These are phyloP conservation scores for Alethe diademata DNA, from an alignment of 2,113 vertebrate species.

Conservation along the genomic window DNA sequence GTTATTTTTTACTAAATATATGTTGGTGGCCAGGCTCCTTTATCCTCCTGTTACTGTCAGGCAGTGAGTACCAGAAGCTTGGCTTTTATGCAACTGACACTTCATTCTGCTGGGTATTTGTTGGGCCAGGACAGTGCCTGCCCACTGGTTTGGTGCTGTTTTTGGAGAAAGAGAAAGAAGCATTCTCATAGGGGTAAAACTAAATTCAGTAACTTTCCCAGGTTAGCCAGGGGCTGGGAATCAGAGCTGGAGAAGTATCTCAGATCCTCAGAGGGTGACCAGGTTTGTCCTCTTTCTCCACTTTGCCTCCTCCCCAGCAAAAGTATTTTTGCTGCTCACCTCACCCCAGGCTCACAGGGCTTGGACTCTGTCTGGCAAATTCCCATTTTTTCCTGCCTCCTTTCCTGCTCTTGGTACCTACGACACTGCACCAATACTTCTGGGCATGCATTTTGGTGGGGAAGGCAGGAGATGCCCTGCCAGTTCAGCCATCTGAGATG, in stretches of 20 bases:
- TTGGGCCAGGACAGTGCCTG: not conserved
- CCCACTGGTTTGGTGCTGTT: not conserved
- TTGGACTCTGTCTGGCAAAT: not conserved
- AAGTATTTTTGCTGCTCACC: not conserved
- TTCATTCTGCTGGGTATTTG: not conserved
- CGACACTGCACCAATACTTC: not conserved
- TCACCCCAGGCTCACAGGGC: not conserved
- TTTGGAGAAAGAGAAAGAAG: not conserved
- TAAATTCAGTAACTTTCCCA: not conserved
- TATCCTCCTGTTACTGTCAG: not conserved
- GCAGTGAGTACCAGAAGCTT: not conserved
- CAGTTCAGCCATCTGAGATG: not conserved
- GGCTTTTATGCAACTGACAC: not conserved
- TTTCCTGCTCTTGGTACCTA: not conserved
- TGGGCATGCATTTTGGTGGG: not conserved
- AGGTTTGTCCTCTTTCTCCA: not conserved
- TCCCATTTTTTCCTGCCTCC: not conserved
- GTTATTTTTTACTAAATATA: not conserved
- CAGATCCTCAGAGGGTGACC: not conserved
- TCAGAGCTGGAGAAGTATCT: not conserved
- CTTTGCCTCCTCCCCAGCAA: not conserved
- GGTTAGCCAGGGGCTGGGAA: not conserved
- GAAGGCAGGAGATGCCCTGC: not conserved
- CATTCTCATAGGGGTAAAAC: not conserved
- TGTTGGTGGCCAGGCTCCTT: not conserved